Percentiles rank a stretch among this genome's conserved stretches.
phyloP scores from a whole-genome alignment of 2,113 vertebrate species.

The Callionymus lyra region DNA sequence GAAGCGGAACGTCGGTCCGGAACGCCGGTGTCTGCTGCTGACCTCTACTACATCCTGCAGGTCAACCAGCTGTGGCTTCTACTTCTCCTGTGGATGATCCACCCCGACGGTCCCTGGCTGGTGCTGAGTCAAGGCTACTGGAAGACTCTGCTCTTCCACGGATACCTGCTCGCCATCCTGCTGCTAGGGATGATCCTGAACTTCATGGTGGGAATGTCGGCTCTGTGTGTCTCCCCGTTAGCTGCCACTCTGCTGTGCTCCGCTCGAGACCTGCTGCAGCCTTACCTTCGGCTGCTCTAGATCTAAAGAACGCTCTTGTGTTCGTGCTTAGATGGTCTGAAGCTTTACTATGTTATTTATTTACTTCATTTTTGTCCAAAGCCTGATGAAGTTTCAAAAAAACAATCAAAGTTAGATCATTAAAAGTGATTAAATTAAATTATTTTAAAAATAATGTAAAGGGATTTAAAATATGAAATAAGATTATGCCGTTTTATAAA shows the following conservation, averaged over 20 bases:
- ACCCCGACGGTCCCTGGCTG: conserved; percentile 47
- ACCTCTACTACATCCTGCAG: conserved; percentile 58
- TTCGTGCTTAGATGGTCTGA: too few relatives aligned
- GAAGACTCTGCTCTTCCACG: conserved; percentile 64
- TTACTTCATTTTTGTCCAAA: too few relatives aligned
- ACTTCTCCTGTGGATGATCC: conserved; percentile 64
- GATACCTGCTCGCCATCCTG: conserved; percentile 60
- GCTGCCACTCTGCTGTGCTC: conserved; percentile 54
- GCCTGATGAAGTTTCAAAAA: too few relatives aligned
- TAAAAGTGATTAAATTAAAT: too few relatives aligned
- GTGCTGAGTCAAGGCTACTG: conserved; percentile 56
- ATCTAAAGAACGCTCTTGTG: too few relatives aligned
- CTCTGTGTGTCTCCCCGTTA: conserved; percentile 52
- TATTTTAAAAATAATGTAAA: too few relatives aligned
- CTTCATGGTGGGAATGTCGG: conserved; percentile 37
- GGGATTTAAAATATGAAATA: too few relatives aligned
- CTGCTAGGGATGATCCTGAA: conserved; percentile 54
- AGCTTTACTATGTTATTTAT: too few relatives aligned
- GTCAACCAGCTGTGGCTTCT: conserved; percentile 61
- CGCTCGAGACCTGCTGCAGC: conserved; percentile 27
- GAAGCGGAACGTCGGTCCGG: conserved; percentile 18
- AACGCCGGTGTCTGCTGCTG: conserved; percentile 35
- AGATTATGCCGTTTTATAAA: too few relatives aligned
- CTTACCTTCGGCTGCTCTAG: conserved; percentile 38
- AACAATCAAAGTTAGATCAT: too few relatives aligned